Percentiles rank a stretch among this genome's conserved stretches.
Conservation (phyloP, 2,797 vertebrate species). For the Parotocinclus haroldoi region DNA sequence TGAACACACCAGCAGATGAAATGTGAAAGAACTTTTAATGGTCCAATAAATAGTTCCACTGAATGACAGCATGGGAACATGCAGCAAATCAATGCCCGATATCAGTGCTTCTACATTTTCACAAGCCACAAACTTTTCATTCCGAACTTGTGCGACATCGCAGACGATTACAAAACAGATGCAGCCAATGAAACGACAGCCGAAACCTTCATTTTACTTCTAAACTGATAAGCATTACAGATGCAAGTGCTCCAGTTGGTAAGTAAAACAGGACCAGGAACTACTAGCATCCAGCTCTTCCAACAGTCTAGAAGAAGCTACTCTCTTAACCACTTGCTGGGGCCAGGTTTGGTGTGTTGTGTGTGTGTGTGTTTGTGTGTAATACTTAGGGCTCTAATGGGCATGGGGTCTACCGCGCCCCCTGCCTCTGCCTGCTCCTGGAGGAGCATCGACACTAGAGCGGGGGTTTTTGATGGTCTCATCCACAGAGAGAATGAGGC, state of each 20-base stretch:
- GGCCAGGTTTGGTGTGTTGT: constrained; percentile 32
- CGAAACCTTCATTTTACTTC: constrained; percentile 31
- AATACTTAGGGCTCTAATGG: constrained; percentile 62
- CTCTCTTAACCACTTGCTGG: constrained; percentile 17
- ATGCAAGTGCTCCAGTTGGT: constrained; percentile 4
- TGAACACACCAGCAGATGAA: constrained; percentile 36
- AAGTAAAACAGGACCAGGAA: constrained; percentile 26
- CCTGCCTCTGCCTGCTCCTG: constrained; percentile 69
- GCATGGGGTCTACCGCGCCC: constrained; percentile 80
- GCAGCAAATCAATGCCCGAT: constrained; percentile 44
- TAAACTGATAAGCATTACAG: background rate
- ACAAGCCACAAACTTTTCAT: constrained; percentile 27
- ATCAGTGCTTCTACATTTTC: constrained; percentile 65
- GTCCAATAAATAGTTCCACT: constrained; percentile 75
- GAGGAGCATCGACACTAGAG: constrained; percentile 70
- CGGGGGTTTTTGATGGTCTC: constrained; percentile 97
- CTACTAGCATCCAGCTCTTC: constrained; percentile 18
- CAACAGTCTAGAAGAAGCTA: constrained; percentile 29
- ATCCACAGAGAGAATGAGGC: constrained; percentile 92
- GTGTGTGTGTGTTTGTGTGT: constrained; percentile 16
- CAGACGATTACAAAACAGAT: constrained; percentile 32
- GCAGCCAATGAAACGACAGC: constrained; percentile 13
- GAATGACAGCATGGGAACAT: constrained; percentile 50
- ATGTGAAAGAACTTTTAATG: constrained; percentile 68
- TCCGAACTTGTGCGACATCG: constrained; percentile 12